Percentiles rank a stretch among this genome's conserved stretches.
Conservation (phyloP, 2,888 invertebrate genomes). For the Agriopis aurantiaria region DNA sequence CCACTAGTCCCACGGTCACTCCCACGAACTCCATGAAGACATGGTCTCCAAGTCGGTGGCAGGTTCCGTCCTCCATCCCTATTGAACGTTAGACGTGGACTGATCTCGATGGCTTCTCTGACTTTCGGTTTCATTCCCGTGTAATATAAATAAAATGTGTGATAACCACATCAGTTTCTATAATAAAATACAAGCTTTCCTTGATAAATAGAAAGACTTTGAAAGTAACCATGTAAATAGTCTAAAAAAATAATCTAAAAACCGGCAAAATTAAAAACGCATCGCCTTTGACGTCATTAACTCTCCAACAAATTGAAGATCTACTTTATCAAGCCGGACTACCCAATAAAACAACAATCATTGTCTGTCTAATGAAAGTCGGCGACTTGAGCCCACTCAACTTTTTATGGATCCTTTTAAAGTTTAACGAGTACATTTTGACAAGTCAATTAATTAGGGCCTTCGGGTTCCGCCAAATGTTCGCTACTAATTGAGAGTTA, state of each 20-base stretch:
- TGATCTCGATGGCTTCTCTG: too few relatives aligned
- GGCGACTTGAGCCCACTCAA: slow-evolving; percentile 47
- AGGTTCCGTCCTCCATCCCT: too few relatives aligned
- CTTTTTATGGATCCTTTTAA: slow-evolving; percentile 47
- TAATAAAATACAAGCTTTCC: too few relatives aligned
- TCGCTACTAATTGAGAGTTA: slow-evolving; percentile 44
- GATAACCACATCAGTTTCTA: too few relatives aligned
- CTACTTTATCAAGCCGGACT: slow-evolving; percentile 32
- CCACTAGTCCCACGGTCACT: too few relatives aligned
- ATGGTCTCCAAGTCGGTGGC: too few relatives aligned
- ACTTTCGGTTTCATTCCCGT: too few relatives aligned
- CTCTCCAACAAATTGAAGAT: slow-evolving; percentile 23
- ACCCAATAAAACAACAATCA: slow-evolving; percentile 43
- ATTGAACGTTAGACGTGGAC: too few relatives aligned
- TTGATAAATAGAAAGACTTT: too few relatives aligned
- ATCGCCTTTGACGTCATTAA: slow-evolving; percentile 30
- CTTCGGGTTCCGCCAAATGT: slow-evolving; percentile 41
- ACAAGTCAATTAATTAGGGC: slow-evolving; percentile 50
- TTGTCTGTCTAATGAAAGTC: slow-evolving; percentile 42
- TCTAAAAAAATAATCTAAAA: neutral
- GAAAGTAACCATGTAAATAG: neutral
- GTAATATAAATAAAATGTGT: too few relatives aligned
- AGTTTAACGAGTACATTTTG: slow-evolving; percentile 49
- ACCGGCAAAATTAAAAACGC: slow-evolving; percentile 25
- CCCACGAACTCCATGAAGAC: too few relatives aligned